Conservation (phyloP, 2,888 invertebrate genomes). For the Aproaerema taeniolella region DNA sequence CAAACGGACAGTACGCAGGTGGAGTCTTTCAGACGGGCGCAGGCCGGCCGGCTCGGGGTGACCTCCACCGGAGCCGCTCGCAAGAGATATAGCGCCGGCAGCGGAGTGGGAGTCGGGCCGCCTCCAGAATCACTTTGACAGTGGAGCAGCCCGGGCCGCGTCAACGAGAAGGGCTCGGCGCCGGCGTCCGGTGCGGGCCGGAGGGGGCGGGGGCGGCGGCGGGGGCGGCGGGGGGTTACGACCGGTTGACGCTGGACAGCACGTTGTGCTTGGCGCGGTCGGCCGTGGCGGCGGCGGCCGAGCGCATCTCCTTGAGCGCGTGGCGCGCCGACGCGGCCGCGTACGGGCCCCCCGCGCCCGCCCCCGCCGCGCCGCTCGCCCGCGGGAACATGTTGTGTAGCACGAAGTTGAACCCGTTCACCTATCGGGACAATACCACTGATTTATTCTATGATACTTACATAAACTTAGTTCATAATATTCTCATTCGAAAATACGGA, state of each 20-base stretch:
- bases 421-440: slow-evolving; percentile 47
- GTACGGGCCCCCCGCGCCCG: slow-evolving; percentile 31
- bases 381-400: slow-evolving; percentile 84
- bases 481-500: too few species aligned
- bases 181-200: background rate
- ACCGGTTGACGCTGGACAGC: slow-evolving; percentile 62
- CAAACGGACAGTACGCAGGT: too few species aligned
- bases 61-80: too few species aligned
- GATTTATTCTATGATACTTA: background rate
- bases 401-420: slow-evolving; percentile 89
- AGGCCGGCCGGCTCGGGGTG: too few species aligned
- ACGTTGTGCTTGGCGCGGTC: slow-evolving; percentile 85
- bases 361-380: slow-evolving; percentile 32
- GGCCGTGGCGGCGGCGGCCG: slow-evolving; percentile 88
- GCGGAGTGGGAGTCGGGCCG: too few species aligned
- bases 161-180: too few species aligned
- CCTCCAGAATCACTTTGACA: too few species aligned
- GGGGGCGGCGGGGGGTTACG: slow-evolving; percentile 36
- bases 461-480: background rate
- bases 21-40: too few species aligned
- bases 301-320: slow-evolving; percentile 80
- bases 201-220: background rate
- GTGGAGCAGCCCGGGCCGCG: too few species aligned
- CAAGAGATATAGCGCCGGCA: too few species aligned
- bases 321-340: slow-evolving; percentile 32